These are phyloP conservation scores for Aspidoscelis tigris DNA, from an alignment of 2,113 vertebrate species.

Conservation along the genomic window DNA sequence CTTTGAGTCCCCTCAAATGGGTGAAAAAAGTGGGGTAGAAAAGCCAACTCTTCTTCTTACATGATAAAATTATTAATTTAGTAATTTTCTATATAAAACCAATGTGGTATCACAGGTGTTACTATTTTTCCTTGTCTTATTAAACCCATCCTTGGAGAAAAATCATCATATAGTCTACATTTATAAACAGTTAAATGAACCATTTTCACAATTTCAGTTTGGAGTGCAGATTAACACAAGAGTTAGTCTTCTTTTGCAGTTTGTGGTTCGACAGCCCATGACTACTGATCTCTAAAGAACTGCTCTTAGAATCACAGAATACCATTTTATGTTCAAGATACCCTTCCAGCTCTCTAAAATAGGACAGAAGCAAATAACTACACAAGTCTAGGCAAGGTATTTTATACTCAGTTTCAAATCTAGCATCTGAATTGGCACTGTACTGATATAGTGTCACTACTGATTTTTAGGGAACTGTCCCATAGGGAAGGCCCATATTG, in stretches of 20 bases:
- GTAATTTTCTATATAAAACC: not conserved
- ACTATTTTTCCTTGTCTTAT: not conserved
- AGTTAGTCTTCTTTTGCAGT: not conserved
- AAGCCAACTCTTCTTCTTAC: no score
- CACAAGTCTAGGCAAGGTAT: not conserved
- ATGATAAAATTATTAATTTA: not conserved
- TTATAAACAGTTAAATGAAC: not conserved
- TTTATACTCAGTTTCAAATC: not conserved
- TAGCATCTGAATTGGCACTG: not conserved
- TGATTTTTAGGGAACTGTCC: not conserved
- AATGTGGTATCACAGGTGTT: not conserved
- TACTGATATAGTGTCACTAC: not conserved
- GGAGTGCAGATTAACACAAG: not conserved
- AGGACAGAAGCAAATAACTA: not conserved
- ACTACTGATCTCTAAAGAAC: not conserved
- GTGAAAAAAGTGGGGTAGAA: no score
- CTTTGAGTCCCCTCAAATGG: no score
- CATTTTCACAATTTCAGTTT: not conserved
- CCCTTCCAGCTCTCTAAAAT: slow-evolving; percentile 37
- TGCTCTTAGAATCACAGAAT: not conserved
- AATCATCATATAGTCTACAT: not conserved
- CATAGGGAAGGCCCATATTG: not conserved
- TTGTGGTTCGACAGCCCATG: fast-evolving
- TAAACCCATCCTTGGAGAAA: not conserved
- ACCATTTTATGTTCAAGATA: not conserved